phyloP scores from a whole-genome alignment of 2,797 vertebrate genomes.

The Buceros bicornis region DNA sequence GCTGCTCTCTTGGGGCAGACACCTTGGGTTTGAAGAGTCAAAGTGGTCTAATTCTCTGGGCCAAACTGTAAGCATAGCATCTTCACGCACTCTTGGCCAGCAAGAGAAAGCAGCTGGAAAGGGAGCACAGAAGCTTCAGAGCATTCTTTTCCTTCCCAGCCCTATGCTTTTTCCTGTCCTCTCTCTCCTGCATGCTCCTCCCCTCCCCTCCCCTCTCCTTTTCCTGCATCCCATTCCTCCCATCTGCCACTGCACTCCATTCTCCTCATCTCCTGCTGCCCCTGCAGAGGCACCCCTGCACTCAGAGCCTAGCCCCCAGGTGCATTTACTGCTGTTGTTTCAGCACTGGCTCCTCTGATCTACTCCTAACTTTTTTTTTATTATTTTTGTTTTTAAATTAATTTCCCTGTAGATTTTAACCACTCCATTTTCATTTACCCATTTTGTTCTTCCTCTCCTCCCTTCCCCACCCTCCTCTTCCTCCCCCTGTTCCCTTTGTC shows the following conservation, averaged over 20 bases:
- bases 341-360: constrained; percentile 69
- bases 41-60: background rate
- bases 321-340: constrained; percentile 54
- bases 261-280: constrained; percentile 26
- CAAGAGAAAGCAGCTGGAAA: constrained; percentile 6
- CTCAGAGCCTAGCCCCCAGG: constrained; percentile 47
- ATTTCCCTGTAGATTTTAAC: constrained; percentile 77
- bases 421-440: constrained; percentile 80
- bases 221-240: constrained; percentile 12
- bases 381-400: constrained; percentile 74
- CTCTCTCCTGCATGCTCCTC: constrained; percentile 30
- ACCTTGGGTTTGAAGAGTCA: background rate
- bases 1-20: background rate
- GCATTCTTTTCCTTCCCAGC: constrained; percentile 45
- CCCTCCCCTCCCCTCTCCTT: background rate
- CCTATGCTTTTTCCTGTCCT: constrained; percentile 46
- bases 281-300: constrained; percentile 45
- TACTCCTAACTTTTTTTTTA: constrained; percentile 71
- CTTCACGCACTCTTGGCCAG: background rate
- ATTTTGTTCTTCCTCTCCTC: constrained; percentile 77
- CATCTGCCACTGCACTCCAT: constrained; percentile 36
- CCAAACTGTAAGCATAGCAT: background rate
- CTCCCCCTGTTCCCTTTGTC: constrained; percentile 72
- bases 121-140: constrained; percentile 61
- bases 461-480: constrained; percentile 71